phyloP scores from a whole-genome alignment of 2,113 vertebrate genomes.

The Sylvia atricapilla region DNA sequence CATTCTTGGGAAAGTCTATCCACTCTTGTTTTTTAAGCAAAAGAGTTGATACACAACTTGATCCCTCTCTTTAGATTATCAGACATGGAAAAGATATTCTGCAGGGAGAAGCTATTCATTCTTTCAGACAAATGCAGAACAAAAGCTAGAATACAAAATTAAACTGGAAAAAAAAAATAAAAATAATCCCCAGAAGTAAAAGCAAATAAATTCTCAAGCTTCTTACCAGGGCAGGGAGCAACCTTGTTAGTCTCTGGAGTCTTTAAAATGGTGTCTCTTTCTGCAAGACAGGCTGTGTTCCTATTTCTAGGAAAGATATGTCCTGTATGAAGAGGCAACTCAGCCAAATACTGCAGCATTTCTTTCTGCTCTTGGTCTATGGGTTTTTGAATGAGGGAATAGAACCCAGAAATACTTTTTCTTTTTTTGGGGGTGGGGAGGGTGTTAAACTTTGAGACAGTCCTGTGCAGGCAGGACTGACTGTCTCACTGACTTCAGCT shows the following conservation, averaged over 20 bases:
- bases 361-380: neutral
- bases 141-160: neutral
- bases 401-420: neutral
- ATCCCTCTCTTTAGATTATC: neutral
- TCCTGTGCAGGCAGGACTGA: fast-evolving
- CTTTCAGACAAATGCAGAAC: neutral
- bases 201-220: neutral
- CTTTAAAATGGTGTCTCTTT: neutral
- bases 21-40: neutral
- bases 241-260: neutral
- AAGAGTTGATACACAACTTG: neutral
- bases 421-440: neutral
- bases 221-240: neutral
- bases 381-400: neutral
- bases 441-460: neutral
- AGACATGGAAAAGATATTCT: neutral
- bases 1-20: neutral
- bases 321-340: neutral
- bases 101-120: neutral
- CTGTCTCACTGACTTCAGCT: neutral
- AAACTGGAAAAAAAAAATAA: neutral
- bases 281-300: neutral
- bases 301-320: neutral
- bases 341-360: neutral
- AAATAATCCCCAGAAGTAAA: neutral